Evolutionary conservation across 2,113 vertebrate species (phyloP).

Genomic region (Coptodon bakossiorum): DNA sequence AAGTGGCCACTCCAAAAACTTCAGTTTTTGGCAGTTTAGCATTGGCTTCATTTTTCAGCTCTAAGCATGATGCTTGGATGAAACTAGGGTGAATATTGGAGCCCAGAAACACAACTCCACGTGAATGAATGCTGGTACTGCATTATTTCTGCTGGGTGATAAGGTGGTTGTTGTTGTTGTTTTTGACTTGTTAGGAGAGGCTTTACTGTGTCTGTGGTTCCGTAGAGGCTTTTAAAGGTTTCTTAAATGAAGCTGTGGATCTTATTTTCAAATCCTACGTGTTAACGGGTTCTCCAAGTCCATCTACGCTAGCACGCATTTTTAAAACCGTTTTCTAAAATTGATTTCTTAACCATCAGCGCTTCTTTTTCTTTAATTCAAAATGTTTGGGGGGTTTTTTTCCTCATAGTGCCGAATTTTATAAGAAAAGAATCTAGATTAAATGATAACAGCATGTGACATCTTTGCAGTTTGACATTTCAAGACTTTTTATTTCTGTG

Average conservation of each 20-base stretch:
- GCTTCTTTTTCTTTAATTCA: neutral
- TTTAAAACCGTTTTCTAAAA: rapidly evolving
- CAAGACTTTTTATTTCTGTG: neutral
- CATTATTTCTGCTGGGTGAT: neutral
- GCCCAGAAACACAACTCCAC: neutral
- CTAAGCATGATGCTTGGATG: neutral
- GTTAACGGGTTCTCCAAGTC: neutral
- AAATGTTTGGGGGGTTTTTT: rapidly evolving
- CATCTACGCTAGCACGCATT: neutral
- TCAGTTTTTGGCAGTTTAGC: neutral
- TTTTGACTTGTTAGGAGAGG: neutral
- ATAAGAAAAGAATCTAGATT: neutral
- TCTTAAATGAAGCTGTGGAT: neutral
- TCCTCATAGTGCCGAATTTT: neutral
- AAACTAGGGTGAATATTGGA: neutral
- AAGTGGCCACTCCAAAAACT: neutral
- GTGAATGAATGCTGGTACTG: neutral
- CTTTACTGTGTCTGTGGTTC: neutral
- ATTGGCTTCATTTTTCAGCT: neutral
- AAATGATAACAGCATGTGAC: neutral
- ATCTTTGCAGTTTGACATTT: neutral
- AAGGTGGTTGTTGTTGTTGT: neutral
- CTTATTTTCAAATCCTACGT: neutral
- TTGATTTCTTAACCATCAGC: neutral
- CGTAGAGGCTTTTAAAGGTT: neutral